Percentiles rank a stretch among this genome's conserved stretches.
phyloP scores from a whole-genome alignment of 2,797 vertebrate species.

The Taeniopygia guttata region DNA sequence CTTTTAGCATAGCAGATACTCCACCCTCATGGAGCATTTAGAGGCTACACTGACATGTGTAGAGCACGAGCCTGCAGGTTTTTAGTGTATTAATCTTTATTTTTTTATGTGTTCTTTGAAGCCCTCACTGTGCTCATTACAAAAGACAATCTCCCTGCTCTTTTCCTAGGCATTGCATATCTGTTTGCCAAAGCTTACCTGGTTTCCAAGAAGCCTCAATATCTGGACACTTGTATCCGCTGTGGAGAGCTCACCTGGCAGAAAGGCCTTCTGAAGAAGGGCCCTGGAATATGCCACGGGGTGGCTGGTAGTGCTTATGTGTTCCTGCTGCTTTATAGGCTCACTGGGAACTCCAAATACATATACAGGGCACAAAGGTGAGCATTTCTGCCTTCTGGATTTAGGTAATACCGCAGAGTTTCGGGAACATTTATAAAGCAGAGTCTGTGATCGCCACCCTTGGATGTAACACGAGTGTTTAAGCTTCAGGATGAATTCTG shows the following conservation, averaged over 20 bases:
- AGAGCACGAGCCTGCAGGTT: neutral
- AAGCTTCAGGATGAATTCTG: neutral
- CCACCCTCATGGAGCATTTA: neutral
- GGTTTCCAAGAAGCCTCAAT: conserved; percentile 89
- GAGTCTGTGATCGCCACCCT: neutral
- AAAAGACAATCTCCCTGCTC: conserved; percentile 23
- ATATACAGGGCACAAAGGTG: conserved; percentile 88
- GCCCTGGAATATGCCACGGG: conserved; percentile 89
- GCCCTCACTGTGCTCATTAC: neutral
- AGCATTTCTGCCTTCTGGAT: conserved; percentile 11
- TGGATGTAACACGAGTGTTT: rapidly evolving
- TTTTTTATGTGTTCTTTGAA: neutral
- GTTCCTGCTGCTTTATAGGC: conserved; percentile 88
- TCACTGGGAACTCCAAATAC: conserved; percentile 88
- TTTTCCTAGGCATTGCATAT: conserved; percentile 85
- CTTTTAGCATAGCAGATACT: neutral
- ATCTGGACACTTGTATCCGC: conserved; percentile 87
- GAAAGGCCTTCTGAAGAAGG: conserved; percentile 89
- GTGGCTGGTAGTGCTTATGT: conserved; percentile 89
- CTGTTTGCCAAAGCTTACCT: conserved; percentile 91
- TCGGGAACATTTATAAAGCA: neutral
- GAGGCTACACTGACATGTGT: rapidly evolving
- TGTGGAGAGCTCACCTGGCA: conserved; percentile 89
- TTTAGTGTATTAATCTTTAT: neutral
- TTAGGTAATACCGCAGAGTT: neutral